Evolutionary conservation across 2,113 vertebrate genomes (phyloP).

Genomic region (Onychostruthus taczanowskii): DNA sequence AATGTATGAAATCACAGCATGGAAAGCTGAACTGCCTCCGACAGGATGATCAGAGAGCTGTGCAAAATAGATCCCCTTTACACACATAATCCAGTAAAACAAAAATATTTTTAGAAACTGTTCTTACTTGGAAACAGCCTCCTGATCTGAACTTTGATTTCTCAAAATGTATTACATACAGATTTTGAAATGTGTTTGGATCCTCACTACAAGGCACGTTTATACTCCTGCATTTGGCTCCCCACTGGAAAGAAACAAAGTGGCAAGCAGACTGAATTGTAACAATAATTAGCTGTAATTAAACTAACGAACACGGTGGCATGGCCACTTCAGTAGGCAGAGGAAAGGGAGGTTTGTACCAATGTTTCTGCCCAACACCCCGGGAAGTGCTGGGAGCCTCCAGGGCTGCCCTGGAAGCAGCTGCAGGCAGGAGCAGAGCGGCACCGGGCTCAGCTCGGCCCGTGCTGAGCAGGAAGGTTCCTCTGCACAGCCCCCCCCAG

Average conservation of each 20-base stretch:
- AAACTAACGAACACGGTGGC: accelerated
- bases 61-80: neutral
- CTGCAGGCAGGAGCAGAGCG: neutral
- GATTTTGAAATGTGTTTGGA: neutral
- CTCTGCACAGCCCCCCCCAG: neutral
- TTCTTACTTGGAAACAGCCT: neutral
- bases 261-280: neutral
- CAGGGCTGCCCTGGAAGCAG: neutral
- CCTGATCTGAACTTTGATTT: neutral
- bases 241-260: neutral
- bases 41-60: neutral
- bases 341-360: neutral
- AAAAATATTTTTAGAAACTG: neutral
- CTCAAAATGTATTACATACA: neutral
- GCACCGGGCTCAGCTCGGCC: neutral
- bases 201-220: neutral
- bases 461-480: neutral
- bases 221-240: accelerated
- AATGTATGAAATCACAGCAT: neutral
- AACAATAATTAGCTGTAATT: neutral
- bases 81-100: neutral
- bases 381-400: neutral
- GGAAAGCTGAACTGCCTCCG: neutral
- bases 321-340: accelerated
- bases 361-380: accelerated